Conservation (phyloP, 2,113 vertebrate species). For the Eudorcas thomsonii region DNA sequence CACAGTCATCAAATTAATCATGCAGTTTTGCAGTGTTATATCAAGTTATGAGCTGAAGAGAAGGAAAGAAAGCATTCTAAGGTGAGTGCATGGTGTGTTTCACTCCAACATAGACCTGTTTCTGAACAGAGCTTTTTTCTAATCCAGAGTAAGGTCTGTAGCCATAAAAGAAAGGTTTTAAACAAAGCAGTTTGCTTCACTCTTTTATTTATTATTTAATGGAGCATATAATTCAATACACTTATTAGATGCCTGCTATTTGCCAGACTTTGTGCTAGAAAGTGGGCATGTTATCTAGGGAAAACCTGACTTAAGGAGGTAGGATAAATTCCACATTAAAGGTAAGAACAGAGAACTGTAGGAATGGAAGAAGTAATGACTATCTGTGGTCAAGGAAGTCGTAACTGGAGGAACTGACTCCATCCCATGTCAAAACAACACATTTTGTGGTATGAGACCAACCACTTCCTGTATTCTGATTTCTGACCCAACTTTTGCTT, state of each 20-base stretch:
- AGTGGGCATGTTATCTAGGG: background rate
- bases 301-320: background rate
- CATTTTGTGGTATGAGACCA: background rate
- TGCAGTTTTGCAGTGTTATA: background rate
- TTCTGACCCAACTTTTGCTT: conserved; percentile 25
- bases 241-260: background rate
- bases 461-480: conserved; percentile 44
- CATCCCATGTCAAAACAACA: background rate
- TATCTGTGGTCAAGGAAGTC: conserved; percentile 43
- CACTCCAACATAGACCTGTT: background rate
- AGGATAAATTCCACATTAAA: background rate
- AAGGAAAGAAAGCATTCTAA: background rate
- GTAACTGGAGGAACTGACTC: conserved; percentile 27
- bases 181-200: background rate
- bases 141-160: background rate
- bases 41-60: background rate
- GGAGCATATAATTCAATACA: background rate
- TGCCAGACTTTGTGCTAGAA: background rate
- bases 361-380: conserved; percentile 39
- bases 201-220: background rate
- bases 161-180: background rate
- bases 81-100: background rate
- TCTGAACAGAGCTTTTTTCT: background rate
- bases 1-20: background rate
- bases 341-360: conserved; percentile 4